A percentile compares a stretch with the other conserved stretches of the same genome.
phyloP scores from a whole-genome alignment of 1,140 invertebrate species.

The Drosophila virilis region DNA sequence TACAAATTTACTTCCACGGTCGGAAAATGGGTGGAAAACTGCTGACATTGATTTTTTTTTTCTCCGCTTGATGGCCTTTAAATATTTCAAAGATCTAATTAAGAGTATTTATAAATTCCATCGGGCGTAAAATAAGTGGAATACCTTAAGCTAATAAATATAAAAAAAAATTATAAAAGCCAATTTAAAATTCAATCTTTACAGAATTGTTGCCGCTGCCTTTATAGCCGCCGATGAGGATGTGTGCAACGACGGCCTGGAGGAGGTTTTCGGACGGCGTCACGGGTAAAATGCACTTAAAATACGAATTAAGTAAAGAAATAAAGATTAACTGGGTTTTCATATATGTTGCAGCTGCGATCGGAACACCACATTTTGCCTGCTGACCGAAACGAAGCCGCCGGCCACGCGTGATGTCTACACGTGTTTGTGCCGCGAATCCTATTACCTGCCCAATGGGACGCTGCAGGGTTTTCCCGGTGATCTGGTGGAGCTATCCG shows the following conservation, averaged over 20 bases:
- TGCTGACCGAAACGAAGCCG: slow-evolving; percentile 72
- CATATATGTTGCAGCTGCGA: slow-evolving; percentile 66
- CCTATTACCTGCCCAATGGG: slow-evolving; percentile 85
- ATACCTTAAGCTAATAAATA: too few species aligned
- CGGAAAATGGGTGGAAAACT: too few species aligned
- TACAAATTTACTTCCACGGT: too few species aligned
- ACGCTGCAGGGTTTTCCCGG: slow-evolving; percentile 84
- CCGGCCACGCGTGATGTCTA: slow-evolving; percentile 78
- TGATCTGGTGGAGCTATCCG: slow-evolving; percentile 84
- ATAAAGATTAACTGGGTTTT: background rate
- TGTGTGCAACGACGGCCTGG: slow-evolving; percentile 83
- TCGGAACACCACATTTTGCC: slow-evolving; percentile 83
- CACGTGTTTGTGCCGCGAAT: slow-evolving; percentile 84
- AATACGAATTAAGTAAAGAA: background rate
- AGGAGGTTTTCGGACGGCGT: slow-evolving; percentile 81
- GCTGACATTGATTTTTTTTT: too few species aligned
- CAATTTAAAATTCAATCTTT: slow-evolving; percentile 4
- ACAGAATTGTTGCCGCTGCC: slow-evolving; percentile 81
- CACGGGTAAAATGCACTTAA: slow-evolving; percentile 62
- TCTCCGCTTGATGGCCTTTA: too few species aligned
- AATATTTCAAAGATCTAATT: too few species aligned
- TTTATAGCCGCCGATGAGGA: slow-evolving; percentile 84
- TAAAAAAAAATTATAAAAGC: background rate
- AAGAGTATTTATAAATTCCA: too few species aligned
- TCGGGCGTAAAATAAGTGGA: too few species aligned